These are phyloP conservation scores for Oryzias celebensis DNA, from an alignment of 2,113 vertebrate genomes.

Conservation along the genomic window DNA sequence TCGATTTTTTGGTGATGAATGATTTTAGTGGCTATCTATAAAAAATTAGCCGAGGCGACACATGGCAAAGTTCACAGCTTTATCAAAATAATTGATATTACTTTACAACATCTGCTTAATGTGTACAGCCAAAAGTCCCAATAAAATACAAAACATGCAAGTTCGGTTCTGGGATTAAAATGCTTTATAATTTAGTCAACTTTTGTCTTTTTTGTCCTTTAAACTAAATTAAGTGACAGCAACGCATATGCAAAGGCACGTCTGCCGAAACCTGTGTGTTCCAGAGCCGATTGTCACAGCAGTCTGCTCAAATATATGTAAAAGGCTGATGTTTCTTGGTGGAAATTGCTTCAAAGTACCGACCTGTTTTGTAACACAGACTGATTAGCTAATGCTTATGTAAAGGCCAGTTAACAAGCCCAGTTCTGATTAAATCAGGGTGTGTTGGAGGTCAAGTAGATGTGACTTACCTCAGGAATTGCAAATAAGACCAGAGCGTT, in stretches of 20 bases:
- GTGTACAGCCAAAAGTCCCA: constrained; percentile 6
- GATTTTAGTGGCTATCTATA: constrained; percentile 39
- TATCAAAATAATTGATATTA: constrained; percentile 48
- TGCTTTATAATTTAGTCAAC: too few relatives aligned
- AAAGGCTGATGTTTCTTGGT: too few relatives aligned
- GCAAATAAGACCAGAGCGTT: not conserved
- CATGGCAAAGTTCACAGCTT: constrained; percentile 65
- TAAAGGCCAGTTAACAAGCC: constrained; percentile 5
- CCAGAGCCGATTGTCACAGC: too few relatives aligned
- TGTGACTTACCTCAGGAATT: not conserved
- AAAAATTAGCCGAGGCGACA: constrained; percentile 41
- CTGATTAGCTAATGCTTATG: constrained; percentile 37
- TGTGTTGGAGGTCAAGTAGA: constrained; percentile 15
- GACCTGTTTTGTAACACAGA: constrained; percentile 7
- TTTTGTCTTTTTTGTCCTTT: too few relatives aligned
- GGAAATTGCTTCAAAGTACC: not conserved
- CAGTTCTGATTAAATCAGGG: constrained; percentile 19
- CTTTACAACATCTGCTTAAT: constrained; percentile 15
- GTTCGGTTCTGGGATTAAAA: not conserved
- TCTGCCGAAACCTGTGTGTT: too few relatives aligned
- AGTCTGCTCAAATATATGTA: too few relatives aligned
- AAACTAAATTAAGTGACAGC: too few relatives aligned
- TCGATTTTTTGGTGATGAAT: constrained; percentile 43
- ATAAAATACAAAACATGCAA: not conserved
- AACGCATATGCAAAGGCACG: too few relatives aligned